phyloP scores from a whole-genome alignment of 2,888 invertebrate species.

The Encarsia formosa region DNA sequence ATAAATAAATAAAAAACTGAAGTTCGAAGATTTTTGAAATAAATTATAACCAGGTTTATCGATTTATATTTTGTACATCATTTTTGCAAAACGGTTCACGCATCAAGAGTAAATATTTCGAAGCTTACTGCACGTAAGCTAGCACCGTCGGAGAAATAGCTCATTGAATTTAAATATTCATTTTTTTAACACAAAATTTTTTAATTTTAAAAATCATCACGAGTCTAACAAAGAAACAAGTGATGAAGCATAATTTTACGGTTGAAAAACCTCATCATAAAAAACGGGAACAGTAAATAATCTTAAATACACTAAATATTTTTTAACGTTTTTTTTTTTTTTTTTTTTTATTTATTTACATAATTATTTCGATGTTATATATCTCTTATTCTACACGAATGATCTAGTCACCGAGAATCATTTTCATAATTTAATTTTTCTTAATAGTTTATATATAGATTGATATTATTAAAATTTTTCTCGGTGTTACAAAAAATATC shows the following conservation, averaged over 20 bases:
- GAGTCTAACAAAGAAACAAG: no score
- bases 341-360: slow-evolving; percentile 21
- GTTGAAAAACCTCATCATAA: slow-evolving; percentile 8
- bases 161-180: no score
- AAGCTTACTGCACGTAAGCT: no score
- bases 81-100: no score
- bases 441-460: background rate
- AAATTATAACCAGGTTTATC: no score
- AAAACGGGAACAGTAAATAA: slow-evolving; percentile 13
- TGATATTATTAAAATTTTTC: slow-evolving; percentile 2
- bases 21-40: no score
- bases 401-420: slow-evolving; percentile 10
- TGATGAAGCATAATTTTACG: background rate
- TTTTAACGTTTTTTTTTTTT: slow-evolving; percentile 7
- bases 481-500: slow-evolving; percentile 17
- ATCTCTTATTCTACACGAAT: slow-evolving; percentile 14
- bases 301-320: slow-evolving; percentile 13
- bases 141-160: no score
- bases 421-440: background rate
- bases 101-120: no score
- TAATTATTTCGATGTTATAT: slow-evolving; percentile 11
- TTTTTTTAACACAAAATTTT: no score
- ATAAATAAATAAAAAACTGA: no score
- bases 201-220: no score
- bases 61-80: no score